phyloP scores from a whole-genome alignment of 2,797 vertebrate genomes.

The Iguana delicatissima region DNA sequence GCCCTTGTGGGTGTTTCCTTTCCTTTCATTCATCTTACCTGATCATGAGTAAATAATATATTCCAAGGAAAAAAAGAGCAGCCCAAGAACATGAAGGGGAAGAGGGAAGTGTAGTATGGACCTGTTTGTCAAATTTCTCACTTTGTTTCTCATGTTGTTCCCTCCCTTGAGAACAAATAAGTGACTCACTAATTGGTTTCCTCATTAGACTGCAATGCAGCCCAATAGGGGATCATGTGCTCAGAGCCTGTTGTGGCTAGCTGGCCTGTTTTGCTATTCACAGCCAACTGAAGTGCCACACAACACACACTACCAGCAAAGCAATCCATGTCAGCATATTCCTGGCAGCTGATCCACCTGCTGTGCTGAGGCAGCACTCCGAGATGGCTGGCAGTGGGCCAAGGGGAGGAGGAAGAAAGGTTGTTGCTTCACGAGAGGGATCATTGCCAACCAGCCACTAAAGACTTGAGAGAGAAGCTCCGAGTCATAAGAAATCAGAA shows the following conservation, averaged over 20 bases:
- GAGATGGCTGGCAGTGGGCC: background rate
- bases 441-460: fast-evolving
- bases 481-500: background rate
- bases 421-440: background rate
- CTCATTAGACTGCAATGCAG: background rate
- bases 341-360: constrained; percentile 12
- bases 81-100: background rate
- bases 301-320: background rate
- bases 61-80: background rate
- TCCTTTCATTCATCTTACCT: background rate
- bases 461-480: background rate
- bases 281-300: fast-evolving
- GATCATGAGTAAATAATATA: background rate
- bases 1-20: fast-evolving
- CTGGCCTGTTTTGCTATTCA: fast-evolving
- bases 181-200: constrained; percentile 14
- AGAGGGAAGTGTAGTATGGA: background rate
- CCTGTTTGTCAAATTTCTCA: constrained; percentile 18
- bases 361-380: background rate
- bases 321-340: background rate
- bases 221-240: fast-evolving
- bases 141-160: background rate
- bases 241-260: background rate
- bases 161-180: background rate
- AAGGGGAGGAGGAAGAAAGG: background rate